Evolutionary conservation across 2,888 invertebrate species (phyloP).

Genomic region (Drosophila maculinotata): DNA sequence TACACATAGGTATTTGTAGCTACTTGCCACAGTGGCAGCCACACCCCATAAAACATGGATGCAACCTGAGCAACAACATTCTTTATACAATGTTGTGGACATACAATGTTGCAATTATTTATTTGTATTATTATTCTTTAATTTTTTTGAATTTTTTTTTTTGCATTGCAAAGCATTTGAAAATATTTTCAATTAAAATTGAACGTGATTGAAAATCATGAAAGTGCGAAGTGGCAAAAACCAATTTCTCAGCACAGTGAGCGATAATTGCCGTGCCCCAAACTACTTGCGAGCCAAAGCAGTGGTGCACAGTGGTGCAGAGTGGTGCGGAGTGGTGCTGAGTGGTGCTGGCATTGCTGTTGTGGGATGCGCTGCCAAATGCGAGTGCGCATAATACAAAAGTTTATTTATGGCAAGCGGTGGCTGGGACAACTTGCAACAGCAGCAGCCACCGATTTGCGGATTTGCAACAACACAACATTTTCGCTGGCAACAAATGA

Average conservation of each 20-base stretch:
- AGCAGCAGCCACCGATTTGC: constrained; percentile 58
- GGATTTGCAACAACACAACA: constrained; percentile 64
- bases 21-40: constrained; percentile 6
- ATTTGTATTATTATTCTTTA: constrained; percentile 15
- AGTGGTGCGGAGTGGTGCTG: background rate
- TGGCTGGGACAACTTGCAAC: constrained; percentile 58
- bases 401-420: constrained; percentile 74
- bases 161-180: constrained; percentile 51
- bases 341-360: constrained; percentile 43
- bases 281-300: constrained; percentile 29
- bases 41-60: background rate
- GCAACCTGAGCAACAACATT: background rate
- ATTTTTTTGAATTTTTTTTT: constrained; percentile 32
- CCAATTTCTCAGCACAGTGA: constrained; percentile 80
- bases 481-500: constrained; percentile 80
- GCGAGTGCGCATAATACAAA: constrained; percentile 77
- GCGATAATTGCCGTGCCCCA: constrained; percentile 72
- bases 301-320: constrained; percentile 1
- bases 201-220: constrained; percentile 80
- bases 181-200: constrained; percentile 79
- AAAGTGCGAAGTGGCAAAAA: constrained; percentile 81
- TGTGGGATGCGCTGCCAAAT: constrained; percentile 80
- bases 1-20: background rate
- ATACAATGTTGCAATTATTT: constrained; percentile 30
- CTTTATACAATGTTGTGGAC: too few species aligned